A percentile compares a stretch with the other conserved stretches of the same genome.
These are phyloP conservation scores for Pseudocheirus occidentalis DNA, from an alignment of 2,797 vertebrate species.

Conservation along the genomic window DNA sequence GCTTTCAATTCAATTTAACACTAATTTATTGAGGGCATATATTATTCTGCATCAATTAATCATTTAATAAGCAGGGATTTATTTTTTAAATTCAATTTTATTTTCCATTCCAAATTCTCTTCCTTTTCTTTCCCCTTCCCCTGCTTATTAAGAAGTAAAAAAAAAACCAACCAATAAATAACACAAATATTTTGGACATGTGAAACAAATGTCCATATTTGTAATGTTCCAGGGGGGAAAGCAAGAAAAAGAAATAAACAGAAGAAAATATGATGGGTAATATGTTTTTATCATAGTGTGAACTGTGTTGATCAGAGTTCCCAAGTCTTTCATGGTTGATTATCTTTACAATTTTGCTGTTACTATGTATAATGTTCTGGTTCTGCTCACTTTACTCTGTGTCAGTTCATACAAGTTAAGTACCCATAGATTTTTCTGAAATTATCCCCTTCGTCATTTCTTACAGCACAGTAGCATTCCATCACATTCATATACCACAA, in stretches of 20 bases:
- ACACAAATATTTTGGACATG: background rate
- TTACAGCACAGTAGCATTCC: background rate
- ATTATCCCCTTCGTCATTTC: background rate
- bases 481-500: background rate
- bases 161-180: background rate
- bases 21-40: background rate
- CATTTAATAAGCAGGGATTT: background rate
- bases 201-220: background rate
- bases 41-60: background rate
- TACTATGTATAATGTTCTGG: too few relatives aligned
- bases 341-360: too few relatives aligned
- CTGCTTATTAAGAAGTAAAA: background rate
- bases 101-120: background rate
- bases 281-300: too few relatives aligned
- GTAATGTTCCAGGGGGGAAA: background rate
- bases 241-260: background rate
- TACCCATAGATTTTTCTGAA: background rate
- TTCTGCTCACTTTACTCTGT: too few relatives aligned
- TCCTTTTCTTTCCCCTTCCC: background rate
- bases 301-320: too few relatives aligned
- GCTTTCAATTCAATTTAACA: background rate
- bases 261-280: too few relatives aligned
- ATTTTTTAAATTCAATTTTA: background rate
- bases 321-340: too few relatives aligned
- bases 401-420: too few relatives aligned